These are phyloP conservation scores for Phataginus tetradactyla DNA, from an alignment of 2,797 vertebrate species.

Conservation along the genomic window DNA sequence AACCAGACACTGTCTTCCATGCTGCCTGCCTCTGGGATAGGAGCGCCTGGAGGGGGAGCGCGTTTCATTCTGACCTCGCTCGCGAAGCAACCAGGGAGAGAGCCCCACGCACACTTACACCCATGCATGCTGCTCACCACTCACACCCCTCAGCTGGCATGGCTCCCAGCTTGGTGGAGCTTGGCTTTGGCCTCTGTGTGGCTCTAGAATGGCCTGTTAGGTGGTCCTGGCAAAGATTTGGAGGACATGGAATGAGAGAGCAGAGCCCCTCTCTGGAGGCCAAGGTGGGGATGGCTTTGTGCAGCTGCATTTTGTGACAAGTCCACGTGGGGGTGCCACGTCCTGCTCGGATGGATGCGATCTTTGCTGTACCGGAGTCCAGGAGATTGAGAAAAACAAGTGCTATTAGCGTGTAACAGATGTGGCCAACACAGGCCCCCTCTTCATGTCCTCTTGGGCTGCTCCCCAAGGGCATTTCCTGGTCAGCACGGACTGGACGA, in stretches of 20 bases:
- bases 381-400: neutral
- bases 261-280: neutral
- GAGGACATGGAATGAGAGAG: neutral
- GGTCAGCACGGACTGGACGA: neutral
- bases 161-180: neutral
- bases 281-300: rapidly evolving
- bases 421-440: neutral
- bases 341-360: neutral
- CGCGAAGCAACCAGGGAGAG: neutral
- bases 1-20: rapidly evolving
- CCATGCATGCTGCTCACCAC: rapidly evolving
- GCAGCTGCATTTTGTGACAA: rapidly evolving
- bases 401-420: rapidly evolving
- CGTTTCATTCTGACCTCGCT: neutral
- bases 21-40: rapidly evolving
- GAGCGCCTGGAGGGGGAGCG: neutral
- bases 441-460: neutral
- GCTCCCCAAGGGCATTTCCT: neutral
- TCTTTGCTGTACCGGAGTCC: neutral
- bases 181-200: rapidly evolving
- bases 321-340: neutral
- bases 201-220: neutral
- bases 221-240: neutral
- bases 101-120: neutral
- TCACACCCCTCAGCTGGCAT: rapidly evolving